A percentile compares a stretch with the other conserved stretches of the same genome.
phyloP scores from a whole-genome alignment of 2,113 vertebrate genomes.

The Lota lota region DNA sequence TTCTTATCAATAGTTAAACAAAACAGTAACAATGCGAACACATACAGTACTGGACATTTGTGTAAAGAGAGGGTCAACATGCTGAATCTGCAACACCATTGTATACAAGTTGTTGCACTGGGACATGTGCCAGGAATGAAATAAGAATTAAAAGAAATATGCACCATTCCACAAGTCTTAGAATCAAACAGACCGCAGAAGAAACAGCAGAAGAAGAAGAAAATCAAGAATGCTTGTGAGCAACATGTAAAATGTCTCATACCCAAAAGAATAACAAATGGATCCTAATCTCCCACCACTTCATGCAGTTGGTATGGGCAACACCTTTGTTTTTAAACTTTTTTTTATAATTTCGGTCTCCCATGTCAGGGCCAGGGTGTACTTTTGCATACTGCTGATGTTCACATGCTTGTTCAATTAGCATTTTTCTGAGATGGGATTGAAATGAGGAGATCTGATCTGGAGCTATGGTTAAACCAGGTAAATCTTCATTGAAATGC shows the following conservation, averaged over 20 bases:
- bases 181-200: too few species aligned
- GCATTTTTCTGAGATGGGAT: background rate
- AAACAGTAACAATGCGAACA: background rate
- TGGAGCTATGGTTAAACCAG: conserved; percentile 10
- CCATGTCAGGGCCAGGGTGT: conserved; percentile 11
- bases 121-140: background rate
- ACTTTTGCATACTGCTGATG: conserved; percentile 9
- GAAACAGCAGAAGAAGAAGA: background rate
- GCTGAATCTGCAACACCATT: conserved; percentile 26
- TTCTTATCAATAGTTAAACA: conserved; percentile 4
- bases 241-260: conserved; percentile 20
- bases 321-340: conserved; percentile 35
- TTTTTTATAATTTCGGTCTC: too few species aligned
- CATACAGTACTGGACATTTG: conserved; percentile 42
- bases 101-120: conserved; percentile 22
- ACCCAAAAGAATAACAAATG: conserved; percentile 34
- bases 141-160: background rate
- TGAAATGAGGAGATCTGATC: background rate
- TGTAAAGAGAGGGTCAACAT: conserved; percentile 1
- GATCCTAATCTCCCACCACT: conserved; percentile 8
- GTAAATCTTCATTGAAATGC: background rate
- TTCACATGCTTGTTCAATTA: conserved; percentile 11
- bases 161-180: background rate
- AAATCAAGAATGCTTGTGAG: background rate
- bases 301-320: conserved; percentile 55